Conservation (phyloP, 2,888 invertebrate genomes). For the Drosophila pegasa region DNA sequence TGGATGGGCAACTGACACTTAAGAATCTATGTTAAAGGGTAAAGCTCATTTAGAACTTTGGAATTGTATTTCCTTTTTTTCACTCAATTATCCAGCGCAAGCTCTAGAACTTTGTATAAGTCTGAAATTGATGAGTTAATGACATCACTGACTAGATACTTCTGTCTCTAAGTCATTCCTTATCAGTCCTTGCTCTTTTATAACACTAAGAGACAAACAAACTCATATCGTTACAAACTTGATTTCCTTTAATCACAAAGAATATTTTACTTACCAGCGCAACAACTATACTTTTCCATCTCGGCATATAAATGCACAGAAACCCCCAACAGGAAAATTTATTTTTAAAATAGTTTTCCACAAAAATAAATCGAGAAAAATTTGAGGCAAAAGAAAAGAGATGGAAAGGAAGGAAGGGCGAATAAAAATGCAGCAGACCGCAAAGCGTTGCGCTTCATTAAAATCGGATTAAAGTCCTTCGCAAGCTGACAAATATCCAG, state of each 20-base stretch:
- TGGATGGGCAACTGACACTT: not conserved
- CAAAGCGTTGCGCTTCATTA: slow-evolving; percentile 84
- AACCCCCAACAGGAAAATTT: slow-evolving; percentile 14
- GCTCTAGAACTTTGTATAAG: not conserved
- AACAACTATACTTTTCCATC: not conserved
- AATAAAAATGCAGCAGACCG: slow-evolving; percentile 72
- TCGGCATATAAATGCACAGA: not conserved
- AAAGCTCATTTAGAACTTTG: not conserved
- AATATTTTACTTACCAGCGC: not conserved
- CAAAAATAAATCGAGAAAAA: slow-evolving; percentile 38
- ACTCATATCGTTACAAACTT: not conserved
- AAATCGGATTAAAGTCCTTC: slow-evolving; percentile 83
- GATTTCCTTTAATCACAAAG: not conserved
- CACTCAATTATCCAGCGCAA: not conserved
- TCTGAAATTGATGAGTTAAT: not conserved
- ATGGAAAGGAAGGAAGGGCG: slow-evolving; percentile 24
- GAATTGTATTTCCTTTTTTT: not conserved
- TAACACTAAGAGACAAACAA: not conserved
- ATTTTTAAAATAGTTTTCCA: slow-evolving; percentile 14
- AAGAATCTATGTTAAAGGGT: not conserved
- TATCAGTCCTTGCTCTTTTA: too few relatives aligned
- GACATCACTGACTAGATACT: too few relatives aligned
- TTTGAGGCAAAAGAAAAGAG: slow-evolving; percentile 9
- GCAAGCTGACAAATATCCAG: slow-evolving; percentile 44
- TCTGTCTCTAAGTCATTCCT: too few relatives aligned